Evolutionary conservation across 1,140 invertebrate species (phyloP).

Genomic region (Trichonephila clavata): DNA sequence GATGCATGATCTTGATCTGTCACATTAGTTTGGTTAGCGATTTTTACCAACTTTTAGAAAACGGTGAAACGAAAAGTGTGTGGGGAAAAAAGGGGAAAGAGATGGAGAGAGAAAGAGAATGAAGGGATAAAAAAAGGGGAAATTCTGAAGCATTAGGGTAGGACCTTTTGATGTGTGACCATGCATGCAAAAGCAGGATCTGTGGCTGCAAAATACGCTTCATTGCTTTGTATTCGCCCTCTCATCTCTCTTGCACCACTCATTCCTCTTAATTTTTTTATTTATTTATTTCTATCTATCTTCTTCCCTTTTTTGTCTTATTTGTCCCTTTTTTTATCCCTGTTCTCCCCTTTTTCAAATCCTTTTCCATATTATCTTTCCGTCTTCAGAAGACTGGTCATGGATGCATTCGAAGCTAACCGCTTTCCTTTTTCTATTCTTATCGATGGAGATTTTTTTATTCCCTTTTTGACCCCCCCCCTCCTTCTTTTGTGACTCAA

Average conservation of each 20-base stretch:
- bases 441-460: not conserved
- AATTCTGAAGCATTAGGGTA: slow-evolving; percentile 51
- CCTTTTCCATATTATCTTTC: slow-evolving; percentile 47
- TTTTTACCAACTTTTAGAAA: slow-evolving; percentile 75
- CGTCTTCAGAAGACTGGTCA: not conserved
- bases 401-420: slow-evolving; percentile 47
- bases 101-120: not conserved
- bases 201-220: slow-evolving; percentile 73
- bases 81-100: not conserved
- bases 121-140: slow-evolving; percentile 14
- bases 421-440: slow-evolving; percentile 50
- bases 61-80: slow-evolving; percentile 53
- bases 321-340: not conserved
- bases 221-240: slow-evolving; percentile 66
- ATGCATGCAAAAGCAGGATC: slow-evolving; percentile 76
- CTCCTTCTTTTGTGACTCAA: slow-evolving; percentile 22
- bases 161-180: slow-evolving; percentile 74
- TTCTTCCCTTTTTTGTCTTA: slow-evolving; percentile 5
- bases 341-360: slow-evolving; percentile 28
- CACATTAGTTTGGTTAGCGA: slow-evolving; percentile 77
- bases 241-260: slow-evolving; percentile 65
- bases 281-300: slow-evolving; percentile 58
- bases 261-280: slow-evolving; percentile 54
- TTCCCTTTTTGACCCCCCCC: not conserved
- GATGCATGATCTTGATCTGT: slow-evolving; percentile 69